Evolutionary conservation across 1,140 invertebrate genomes (phyloP).

Genomic region (Ericerus pela): DNA sequence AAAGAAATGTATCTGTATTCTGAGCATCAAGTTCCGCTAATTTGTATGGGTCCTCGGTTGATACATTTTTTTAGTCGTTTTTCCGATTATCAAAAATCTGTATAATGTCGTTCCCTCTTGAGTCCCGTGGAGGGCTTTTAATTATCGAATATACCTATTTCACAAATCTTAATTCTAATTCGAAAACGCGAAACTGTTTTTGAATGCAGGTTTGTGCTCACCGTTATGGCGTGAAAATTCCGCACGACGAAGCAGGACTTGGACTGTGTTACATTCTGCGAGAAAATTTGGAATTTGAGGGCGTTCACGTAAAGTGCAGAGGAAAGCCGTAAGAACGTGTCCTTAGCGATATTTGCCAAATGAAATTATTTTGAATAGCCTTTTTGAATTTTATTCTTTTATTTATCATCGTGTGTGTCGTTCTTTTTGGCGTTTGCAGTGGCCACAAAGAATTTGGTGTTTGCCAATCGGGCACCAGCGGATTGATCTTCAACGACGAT

Average conservation of each 20-base stretch:
- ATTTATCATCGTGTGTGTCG: background rate
- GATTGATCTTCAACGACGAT: slow-evolving; percentile 58
- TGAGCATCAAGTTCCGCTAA: too few relatives aligned
- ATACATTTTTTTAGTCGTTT: too few relatives aligned
- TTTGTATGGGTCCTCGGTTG: too few relatives aligned
- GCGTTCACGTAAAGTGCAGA: too few relatives aligned
- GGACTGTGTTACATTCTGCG: slow-evolving; percentile 77
- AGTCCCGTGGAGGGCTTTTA: too few relatives aligned
- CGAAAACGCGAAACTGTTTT: too few relatives aligned
- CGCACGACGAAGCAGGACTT: slow-evolving; percentile 62
- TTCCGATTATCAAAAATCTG: too few relatives aligned
- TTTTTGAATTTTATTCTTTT: background rate
- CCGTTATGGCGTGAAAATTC: slow-evolving; percentile 53
- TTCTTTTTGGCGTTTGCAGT: background rate
- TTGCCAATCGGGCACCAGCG: slow-evolving; percentile 85
- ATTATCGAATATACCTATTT: too few relatives aligned
- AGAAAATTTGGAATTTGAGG: slow-evolving; percentile 53
- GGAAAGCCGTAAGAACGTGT: background rate
- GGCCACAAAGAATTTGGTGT: slow-evolving; percentile 52
- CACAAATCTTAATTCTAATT: too few relatives aligned
- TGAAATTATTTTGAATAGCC: slow-evolving; percentile 44
- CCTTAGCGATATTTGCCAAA: slow-evolving; percentile 34
- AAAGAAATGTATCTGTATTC: too few relatives aligned
- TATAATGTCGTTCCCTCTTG: too few relatives aligned
- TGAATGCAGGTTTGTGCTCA: slow-evolving; percentile 72